These are phyloP conservation scores for Nipponia nippon DNA, from an alignment of 2,113 vertebrate species.

Conservation along the genomic window DNA sequence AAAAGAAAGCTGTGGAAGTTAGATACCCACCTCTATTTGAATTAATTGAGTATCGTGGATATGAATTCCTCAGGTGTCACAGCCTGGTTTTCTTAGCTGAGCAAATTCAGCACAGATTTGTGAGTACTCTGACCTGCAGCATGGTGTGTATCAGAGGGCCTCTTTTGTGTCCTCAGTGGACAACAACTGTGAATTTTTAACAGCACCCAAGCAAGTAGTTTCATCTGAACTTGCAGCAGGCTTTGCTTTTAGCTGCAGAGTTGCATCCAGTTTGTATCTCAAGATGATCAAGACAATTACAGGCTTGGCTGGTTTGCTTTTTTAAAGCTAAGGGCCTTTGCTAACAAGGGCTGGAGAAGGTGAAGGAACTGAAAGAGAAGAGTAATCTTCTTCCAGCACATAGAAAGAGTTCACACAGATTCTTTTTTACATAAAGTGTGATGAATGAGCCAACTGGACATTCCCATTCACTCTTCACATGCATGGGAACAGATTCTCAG, in stretches of 20 bases:
- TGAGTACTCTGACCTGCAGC: not conserved
- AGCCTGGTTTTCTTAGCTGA: not conserved
- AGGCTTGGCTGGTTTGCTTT: not conserved
- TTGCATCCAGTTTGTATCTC: not conserved
- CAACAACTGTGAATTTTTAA: not conserved
- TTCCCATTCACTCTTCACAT: not conserved
- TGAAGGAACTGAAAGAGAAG: not conserved
- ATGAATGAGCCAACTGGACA: not conserved
- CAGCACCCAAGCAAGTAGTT: not conserved
- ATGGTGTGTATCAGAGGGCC: not conserved
- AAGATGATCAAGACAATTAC: not conserved
- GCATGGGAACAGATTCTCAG: not conserved
- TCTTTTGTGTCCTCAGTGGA: not conserved
- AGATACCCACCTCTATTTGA: not conserved
- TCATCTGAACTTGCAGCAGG: not conserved
- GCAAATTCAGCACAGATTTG: not conserved
- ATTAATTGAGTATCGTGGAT: not conserved
- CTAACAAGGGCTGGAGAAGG: not conserved
- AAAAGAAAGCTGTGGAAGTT: not conserved
- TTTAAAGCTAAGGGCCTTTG: not conserved
- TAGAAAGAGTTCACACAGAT: not conserved
- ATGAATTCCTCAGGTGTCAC: not conserved
- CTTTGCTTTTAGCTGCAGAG: not conserved
- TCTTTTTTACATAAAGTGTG: not conserved
- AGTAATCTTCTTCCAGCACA: not conserved